Evolutionary conservation across 2,113 vertebrate species (phyloP).

Genomic region (Pollimyrus isidori): DNA sequence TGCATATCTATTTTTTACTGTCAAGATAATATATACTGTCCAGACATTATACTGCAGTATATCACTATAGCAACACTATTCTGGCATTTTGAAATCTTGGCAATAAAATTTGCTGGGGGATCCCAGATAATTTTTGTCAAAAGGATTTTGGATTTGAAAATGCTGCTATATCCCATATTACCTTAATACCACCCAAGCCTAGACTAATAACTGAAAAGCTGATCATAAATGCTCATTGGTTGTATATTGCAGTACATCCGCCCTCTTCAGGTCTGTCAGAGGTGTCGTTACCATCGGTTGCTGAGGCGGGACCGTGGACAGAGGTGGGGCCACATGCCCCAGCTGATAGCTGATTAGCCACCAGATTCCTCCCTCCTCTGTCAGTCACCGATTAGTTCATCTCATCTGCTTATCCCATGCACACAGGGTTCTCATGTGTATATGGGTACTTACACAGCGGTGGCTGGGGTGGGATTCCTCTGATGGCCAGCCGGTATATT

Average conservation of each 20-base stretch:
- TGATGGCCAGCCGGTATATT: neutral
- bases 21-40: neutral
- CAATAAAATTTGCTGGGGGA: neutral
- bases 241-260: neutral
- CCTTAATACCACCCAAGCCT: neutral
- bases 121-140: neutral
- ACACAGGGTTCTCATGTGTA: neutral
- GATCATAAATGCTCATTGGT: neutral
- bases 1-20: neutral
- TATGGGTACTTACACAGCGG: neutral
- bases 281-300: neutral
- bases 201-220: neutral
- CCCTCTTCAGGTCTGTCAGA: neutral
- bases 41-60: neutral
- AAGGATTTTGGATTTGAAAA: neutral
- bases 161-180: neutral
- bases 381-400: neutral
- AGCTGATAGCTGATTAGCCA: neutral
- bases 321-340: neutral
- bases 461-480: neutral
- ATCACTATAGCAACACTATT: neutral
- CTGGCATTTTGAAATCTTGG: neutral
- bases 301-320: neutral
- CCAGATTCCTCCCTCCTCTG: neutral
- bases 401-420: neutral